Conservation (phyloP, 1,140 invertebrate species). For the Mylabris phalerata region DNA sequence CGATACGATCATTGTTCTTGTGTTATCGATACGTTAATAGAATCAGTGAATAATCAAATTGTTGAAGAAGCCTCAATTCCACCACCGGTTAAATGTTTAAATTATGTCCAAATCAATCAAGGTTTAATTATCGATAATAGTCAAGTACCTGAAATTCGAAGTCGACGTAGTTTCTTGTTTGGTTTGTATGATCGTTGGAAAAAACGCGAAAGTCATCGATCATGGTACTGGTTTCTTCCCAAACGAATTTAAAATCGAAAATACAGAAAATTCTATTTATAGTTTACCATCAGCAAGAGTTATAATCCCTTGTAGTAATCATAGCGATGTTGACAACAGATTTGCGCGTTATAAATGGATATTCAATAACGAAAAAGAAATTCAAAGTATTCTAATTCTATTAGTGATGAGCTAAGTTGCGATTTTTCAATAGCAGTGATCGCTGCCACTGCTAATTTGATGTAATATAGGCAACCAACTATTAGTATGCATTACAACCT, state of each 20-base stretch:
- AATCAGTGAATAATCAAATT: background rate
- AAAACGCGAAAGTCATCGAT: constrained; percentile 2
- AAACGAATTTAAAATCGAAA: constrained; percentile 3
- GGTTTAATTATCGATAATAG: constrained; percentile 4
- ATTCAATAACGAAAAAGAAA: constrained; percentile 2
- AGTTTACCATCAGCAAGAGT: background rate
- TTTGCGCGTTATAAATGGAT: constrained; percentile 1
- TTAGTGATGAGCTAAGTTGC: too few relatives aligned
- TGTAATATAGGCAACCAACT: too few relatives aligned
- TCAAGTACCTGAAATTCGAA: background rate
- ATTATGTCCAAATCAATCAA: constrained; percentile 1
- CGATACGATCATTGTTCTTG: constrained; percentile 8
- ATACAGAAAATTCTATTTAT: constrained; percentile 4
- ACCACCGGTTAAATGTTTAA: background rate
- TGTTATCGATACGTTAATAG: constrained; percentile 1
- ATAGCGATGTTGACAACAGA: background rate
- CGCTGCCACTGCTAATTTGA: too few relatives aligned
- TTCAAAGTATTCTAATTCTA: background rate
- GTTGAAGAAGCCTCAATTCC: background rate
- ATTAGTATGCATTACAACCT: too few relatives aligned
- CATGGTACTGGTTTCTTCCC: constrained; percentile 5
- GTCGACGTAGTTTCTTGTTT: constrained; percentile 4
- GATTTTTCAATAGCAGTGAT: too few relatives aligned
- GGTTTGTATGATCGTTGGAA: background rate
- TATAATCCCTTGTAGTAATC: constrained; percentile 1